Base-by-base conservation (phyloP, 2,888 invertebrate genomes). In the Cantharis nigra region DNA sequence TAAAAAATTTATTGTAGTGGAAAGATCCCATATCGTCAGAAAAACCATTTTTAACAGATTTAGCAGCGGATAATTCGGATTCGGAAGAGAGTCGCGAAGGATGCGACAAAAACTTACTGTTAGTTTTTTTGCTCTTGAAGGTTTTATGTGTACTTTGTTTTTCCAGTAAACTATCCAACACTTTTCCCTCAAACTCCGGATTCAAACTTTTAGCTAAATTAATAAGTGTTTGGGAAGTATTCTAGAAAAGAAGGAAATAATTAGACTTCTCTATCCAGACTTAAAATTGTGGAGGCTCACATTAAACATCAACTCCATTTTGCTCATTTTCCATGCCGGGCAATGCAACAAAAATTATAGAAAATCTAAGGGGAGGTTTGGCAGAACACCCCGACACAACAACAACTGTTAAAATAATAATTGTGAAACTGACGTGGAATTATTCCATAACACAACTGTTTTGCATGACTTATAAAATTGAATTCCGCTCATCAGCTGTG, bases 31-130 rank as follows among this genome's bases (percentile, higher is more conserved):
- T 16, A 33, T 49, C 33, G n/a, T 69, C 16, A n/a, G 10, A 69
- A 62, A 62, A 69, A 14, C 70, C 72, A 75, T 75, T 70, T 49
- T 72, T 14, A 10, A 63, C 14, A 64, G 63, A 26, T 5, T 62
- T 49, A n/a, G 3, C 10, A 71, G 64, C 63, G 14, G 20, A 26
- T 63, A 49, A n/a, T 7, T n/a, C 63, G 0, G 74, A 76, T 7
- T 70, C 76, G 7, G 72, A 76, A n/a, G 79, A 71, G 9, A 81
- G 9, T 18, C 30, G 74, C 11, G 77, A 69, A 3, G 80, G 78
- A 74, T 82, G 78, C 49, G 70, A 33, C 18, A 71, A 69, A 69
- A 81, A 77, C 14, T 69, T 64, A n/a, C 20, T 7, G 26, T 76
- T 26, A 70, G 16, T 16, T 23, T 72, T 78, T 20, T 18, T 18